Percentiles rank a stretch among this genome's conserved stretches.
These are phyloP conservation scores for Anoplolepis gracilipes DNA, from an alignment of 1,140 invertebrate species.

Conservation along the genomic window DNA sequence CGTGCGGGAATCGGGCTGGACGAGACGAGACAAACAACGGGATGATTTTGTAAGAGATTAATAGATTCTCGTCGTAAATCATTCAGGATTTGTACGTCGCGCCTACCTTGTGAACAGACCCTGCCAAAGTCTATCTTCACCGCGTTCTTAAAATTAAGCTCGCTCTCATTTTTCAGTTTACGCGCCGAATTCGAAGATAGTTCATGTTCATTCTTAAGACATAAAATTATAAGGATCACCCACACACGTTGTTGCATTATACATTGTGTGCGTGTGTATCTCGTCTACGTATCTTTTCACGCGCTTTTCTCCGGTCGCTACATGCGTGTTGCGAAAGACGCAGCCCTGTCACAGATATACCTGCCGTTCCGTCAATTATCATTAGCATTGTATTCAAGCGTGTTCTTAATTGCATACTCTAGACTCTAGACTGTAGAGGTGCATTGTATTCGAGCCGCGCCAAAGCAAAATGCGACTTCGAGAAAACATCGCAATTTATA, in stretches of 20 bases:
- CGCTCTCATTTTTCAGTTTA: conserved; percentile 7
- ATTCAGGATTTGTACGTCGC: not conserved
- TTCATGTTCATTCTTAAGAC: not conserved
- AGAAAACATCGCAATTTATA: conserved; percentile 27
- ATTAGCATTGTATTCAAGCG: conserved; percentile 37
- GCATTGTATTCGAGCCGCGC: conserved; percentile 16
- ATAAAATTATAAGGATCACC: not conserved
- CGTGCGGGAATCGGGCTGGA: conserved; percentile 2
- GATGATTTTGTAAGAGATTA: conserved; percentile 11
- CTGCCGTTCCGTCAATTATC: conserved; percentile 28
- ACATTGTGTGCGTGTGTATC: not conserved
- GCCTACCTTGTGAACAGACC: not conserved
- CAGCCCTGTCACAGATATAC: not conserved
- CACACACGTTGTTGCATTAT: not conserved
- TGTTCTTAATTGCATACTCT: conserved; percentile 6
- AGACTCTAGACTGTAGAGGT: not conserved
- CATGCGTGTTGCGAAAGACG: conserved; percentile 15
- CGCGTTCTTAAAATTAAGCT: not conserved
- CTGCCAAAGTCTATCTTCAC: not conserved
- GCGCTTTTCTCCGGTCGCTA: not conserved
- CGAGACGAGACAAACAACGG: not conserved
- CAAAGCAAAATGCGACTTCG: conserved; percentile 3
- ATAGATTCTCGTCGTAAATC: conserved; percentile 39
- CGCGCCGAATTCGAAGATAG: not conserved
- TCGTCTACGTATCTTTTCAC: not conserved